Evolutionary conservation across 2,888 invertebrate species (phyloP), one percentile per base, ranked within the genome.

Genomic region (Morpho achilles): DNA sequence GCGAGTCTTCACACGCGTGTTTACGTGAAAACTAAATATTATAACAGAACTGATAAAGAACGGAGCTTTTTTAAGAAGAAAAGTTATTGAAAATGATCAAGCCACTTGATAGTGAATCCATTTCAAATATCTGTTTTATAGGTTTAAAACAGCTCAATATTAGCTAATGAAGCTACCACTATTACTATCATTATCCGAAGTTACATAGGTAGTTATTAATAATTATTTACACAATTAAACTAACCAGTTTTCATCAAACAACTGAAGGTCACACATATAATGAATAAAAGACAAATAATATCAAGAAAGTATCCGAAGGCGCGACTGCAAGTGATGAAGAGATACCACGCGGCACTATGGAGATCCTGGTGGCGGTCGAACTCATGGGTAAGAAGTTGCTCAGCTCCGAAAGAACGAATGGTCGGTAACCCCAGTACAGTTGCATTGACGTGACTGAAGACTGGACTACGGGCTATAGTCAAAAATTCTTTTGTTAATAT

Each of bases 381-480:
- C 69, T 93, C 92, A 9, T 82, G 77, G 1, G 88, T 84, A 52
- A 97, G 90, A 7, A 93, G 92, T 1, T 88, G 72, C 77, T 96
- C 93, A 0, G 94, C 94, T 1, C 92, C 91, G 70, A 94, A 96
- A 0, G 96, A 95, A 58, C 97, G 87, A 50, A 97, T 95, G 0
- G 96, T 96, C 0, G 95, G 93, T 23, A 97, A 80, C 0, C 97
- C 97, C 67, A 95, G 93, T 3, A 97, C 87, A 0, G 95, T 94
- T 7, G 96, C 94, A 72, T 94, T 95, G 44, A 97, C 84, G 77
- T 97, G 96, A 1, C 95, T 93, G 76, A 96, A 97, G 0, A 97
- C 95, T 0, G 97, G 97, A 72, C 96, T 96, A 58, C 96, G 92
- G 67, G 95, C 96, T 96, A 85, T 55, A 42, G 43, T 47, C 39